These are phyloP conservation scores for Melanotaenia duboulayi DNA, from an alignment of 2,113 vertebrate species.

Conservation along the genomic window DNA sequence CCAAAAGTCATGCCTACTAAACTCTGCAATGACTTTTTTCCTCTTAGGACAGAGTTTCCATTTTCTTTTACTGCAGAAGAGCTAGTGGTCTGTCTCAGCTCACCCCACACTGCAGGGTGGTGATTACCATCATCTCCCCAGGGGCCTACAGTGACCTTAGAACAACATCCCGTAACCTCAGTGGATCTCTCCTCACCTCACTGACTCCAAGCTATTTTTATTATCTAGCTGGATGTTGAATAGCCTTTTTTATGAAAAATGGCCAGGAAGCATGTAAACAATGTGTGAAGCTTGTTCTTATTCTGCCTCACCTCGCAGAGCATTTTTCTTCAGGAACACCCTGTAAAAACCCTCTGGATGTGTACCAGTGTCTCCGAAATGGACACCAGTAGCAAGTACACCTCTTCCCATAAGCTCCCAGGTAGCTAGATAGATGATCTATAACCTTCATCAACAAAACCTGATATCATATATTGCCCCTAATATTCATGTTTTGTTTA, in stretches of 20 bases:
- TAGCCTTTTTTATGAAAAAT: slow-evolving; percentile 40
- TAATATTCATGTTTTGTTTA: neutral
- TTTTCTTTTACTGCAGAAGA: slow-evolving; percentile 13
- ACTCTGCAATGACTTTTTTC: neutral
- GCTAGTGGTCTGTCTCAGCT: slow-evolving; percentile 7
- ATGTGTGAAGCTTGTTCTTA: slow-evolving; percentile 37
- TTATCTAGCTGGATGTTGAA: slow-evolving; percentile 68
- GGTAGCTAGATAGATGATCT: neutral
- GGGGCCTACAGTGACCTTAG: slow-evolving; percentile 58
- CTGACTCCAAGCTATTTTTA: slow-evolving; percentile 80
- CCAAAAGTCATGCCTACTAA: neutral
- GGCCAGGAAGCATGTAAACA: slow-evolving; percentile 56
- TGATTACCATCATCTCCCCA: slow-evolving; percentile 63
- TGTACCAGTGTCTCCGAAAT: slow-evolving; percentile 15
- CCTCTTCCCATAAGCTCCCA: neutral
- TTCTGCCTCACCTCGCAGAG: slow-evolving; percentile 36
- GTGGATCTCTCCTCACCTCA: slow-evolving; percentile 68
- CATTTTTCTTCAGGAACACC: slow-evolving; percentile 14
- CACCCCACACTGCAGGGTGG: slow-evolving; percentile 28
- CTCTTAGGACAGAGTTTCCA: neutral
- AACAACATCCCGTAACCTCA: slow-evolving; percentile 78
- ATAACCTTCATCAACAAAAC: neutral
- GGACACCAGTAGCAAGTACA: neutral
- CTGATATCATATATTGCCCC: neutral
- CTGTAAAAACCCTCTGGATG: slow-evolving; percentile 24